Conservation (phyloP, 2,888 invertebrate genomes). For the Peribatodes rhomboidaria region DNA sequence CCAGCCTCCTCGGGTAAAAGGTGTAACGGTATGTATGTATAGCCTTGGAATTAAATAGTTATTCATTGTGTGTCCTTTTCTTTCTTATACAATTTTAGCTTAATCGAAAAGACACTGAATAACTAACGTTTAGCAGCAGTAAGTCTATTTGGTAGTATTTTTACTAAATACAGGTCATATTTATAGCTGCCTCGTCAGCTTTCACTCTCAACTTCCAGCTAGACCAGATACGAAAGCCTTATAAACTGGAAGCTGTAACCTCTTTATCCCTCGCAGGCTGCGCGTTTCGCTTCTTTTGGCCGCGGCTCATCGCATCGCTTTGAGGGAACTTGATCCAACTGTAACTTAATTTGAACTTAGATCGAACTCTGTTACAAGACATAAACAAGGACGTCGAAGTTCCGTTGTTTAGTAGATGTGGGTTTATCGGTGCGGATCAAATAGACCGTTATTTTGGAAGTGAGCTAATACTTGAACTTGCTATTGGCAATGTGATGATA, state of each 20-base stretch:
- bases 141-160: no score
- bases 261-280: conserved; percentile 52
- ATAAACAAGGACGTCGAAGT: conserved; percentile 40
- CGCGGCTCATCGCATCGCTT: conserved; percentile 52
- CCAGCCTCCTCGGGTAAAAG: no score
- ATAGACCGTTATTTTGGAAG: conserved; percentile 6
- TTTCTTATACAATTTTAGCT: no score
- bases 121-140: no score
- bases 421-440: conserved; percentile 8
- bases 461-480: not conserved
- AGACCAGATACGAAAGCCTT: conserved; percentile 15
- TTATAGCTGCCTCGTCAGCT: not conserved
- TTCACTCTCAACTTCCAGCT: not conserved
- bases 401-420: conserved; percentile 23
- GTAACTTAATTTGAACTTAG: conserved; percentile 50
- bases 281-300: conserved; percentile 50
- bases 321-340: conserved; percentile 51
- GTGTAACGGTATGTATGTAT: no score
- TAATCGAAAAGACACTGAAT: no score
- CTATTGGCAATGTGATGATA: not conserved
- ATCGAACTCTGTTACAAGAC: conserved; percentile 32
- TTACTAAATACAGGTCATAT: not conserved
- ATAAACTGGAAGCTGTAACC: conserved; percentile 48
- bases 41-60: no score
- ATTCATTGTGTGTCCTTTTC: no score